A percentile compares a stretch with the other conserved stretches of the same genome.
phyloP scores from a whole-genome alignment of 2,888 invertebrate genomes.

The Lycocerus yunnanus region DNA sequence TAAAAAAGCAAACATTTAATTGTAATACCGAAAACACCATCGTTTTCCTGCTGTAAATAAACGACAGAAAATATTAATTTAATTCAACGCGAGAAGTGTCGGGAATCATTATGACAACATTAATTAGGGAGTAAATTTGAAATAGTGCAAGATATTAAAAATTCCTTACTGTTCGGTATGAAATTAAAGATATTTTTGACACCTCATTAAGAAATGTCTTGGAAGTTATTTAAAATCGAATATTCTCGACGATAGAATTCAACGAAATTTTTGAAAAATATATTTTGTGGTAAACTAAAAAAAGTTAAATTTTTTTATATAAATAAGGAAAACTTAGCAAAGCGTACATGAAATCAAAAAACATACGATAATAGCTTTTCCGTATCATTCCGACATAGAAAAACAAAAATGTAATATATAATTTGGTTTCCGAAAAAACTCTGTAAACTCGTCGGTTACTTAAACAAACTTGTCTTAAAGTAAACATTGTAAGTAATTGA shows the following conservation, averaged over 20 bases:
- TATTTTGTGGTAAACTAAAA: not conserved
- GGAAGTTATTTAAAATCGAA: conserved; percentile 14
- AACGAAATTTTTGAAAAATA: not conserved
- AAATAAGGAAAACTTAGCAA: not conserved
- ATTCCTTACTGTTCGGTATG: not conserved
- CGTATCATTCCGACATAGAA: not conserved
- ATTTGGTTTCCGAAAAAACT: not conserved
- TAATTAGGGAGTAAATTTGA: not conserved
- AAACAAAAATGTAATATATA: not conserved
- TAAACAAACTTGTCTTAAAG: not conserved
- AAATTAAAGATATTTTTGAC: conserved; percentile 5
- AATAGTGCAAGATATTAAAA: not conserved
- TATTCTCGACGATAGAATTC: conserved; percentile 1
- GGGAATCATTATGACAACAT: not conserved
- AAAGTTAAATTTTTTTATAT: too few relatives aligned
- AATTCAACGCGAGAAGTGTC: not conserved
- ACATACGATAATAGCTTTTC: not conserved
- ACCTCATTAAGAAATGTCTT: conserved; percentile 14
- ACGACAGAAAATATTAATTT: not conserved
- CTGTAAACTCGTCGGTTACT: not conserved
- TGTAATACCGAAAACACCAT: not conserved
- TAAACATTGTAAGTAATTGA: not conserved
- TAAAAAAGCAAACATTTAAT: not conserved
- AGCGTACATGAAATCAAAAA: not conserved
- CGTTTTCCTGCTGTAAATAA: not conserved